These are phyloP conservation scores for Centropus bengalensis DNA, from an alignment of 2,113 vertebrate species.

Conservation along the genomic window DNA sequence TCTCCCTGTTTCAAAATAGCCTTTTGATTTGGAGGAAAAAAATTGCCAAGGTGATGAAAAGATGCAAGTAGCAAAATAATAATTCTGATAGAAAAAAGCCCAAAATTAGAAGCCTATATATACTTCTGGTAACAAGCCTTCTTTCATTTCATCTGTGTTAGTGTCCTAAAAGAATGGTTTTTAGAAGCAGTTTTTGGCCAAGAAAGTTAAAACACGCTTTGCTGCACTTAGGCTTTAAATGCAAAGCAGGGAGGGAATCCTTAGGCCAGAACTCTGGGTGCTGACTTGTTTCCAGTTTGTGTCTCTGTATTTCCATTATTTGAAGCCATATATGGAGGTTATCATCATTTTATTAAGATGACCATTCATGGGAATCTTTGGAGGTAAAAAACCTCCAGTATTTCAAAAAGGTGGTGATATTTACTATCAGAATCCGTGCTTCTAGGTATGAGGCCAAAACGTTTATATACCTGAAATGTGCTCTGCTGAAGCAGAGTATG, in stretches of 20 bases:
- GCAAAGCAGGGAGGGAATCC: neutral
- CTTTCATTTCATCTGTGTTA: neutral
- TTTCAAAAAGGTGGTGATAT: neutral
- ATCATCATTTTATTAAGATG: neutral
- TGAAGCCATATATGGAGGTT: neutral
- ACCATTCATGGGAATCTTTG: neutral
- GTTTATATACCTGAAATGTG: neutral
- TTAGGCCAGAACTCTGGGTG: neutral
- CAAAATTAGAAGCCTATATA: neutral
- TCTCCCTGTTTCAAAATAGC: neutral
- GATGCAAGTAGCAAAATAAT: neutral
- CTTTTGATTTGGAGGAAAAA: neutral
- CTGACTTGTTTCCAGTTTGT: neutral
- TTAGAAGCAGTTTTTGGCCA: neutral
- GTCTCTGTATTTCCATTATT: neutral
- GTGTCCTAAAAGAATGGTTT: neutral
- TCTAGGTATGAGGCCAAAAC: neutral
- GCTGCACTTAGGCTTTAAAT: neutral
- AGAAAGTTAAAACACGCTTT: accelerated
- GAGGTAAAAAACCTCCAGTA: neutral
- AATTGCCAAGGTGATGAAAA: neutral
- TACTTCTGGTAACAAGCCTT: neutral
- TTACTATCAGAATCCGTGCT: neutral
- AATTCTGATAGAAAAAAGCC: neutral
- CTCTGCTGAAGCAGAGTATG: neutral